phyloP scores from a whole-genome alignment of 1,140 invertebrate species.

The Ladona fulva region DNA sequence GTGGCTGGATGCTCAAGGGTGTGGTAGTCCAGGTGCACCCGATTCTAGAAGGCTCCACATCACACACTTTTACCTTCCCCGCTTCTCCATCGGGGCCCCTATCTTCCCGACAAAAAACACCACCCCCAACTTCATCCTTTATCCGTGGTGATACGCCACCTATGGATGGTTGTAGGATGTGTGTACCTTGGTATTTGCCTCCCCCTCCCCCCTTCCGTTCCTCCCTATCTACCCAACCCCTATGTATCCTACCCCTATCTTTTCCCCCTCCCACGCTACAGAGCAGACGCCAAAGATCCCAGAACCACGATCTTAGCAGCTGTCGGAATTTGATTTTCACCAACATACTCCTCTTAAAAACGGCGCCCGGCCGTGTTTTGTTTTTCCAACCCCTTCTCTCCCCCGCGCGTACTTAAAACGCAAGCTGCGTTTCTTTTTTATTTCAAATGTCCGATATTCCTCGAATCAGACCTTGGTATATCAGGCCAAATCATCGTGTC shows the following conservation, averaged over 20 bases:
- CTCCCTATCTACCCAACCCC: background rate
- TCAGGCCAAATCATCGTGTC: no score
- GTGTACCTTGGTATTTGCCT: background rate
- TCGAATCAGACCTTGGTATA: no score
- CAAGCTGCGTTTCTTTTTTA: background rate
- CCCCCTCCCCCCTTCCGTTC: background rate
- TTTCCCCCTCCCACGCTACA: background rate
- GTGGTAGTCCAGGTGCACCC: background rate
- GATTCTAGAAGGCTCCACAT: background rate
- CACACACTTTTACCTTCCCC: background rate
- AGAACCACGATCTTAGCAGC: background rate
- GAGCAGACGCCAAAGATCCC: no score
- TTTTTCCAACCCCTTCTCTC: background rate
- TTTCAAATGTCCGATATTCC: no score
- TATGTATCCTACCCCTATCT: background rate
- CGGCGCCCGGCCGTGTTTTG: background rate
- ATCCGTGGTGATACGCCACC: background rate
- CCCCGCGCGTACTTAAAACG: background rate
- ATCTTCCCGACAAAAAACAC: background rate
- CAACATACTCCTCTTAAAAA: background rate
- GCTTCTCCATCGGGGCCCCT: background rate
- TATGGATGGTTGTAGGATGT: background rate
- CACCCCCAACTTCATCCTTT: background rate
- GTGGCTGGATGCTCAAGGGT: background rate
- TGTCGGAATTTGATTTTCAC: constrained; percentile 1